Evolutionary conservation across 2,888 invertebrate species (phyloP), one percentile per base, ranked within the genome.

Genomic region (Corbicula japonica): DNA sequence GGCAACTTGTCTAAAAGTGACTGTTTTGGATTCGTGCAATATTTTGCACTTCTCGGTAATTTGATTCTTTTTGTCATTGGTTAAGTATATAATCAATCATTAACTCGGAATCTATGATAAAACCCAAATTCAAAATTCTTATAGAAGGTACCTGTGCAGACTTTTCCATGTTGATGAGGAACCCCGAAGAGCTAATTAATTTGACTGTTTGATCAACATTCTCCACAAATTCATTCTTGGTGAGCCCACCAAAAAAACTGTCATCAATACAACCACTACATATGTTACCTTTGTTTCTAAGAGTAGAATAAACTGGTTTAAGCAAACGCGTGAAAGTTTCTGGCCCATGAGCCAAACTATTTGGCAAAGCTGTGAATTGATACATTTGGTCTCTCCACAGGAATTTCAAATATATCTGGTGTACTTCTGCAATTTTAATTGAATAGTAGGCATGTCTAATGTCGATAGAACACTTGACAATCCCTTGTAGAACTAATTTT

Each of bases 261-360:
- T 86, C 86, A 73, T 86, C 83, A 34, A 85, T 85, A 56, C 76
- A 86, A 30, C 61, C 63, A 26, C 35, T 63, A 26, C 50, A 54
- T 12, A 70, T 56, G 23, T 71, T 61, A 2, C 82, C 82, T 8
- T 48, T 60, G 10, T 35, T 46, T 46, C 82, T 68, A 1, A 85
- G 61, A 21, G 56, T 52, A n/a, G 83, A 63, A 35, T 71, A 76
- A 18, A 85, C 73, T 18, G 83, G 84, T 50, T 84, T 84, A 21
- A 86, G 12, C 2, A 86, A 12, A 46, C 78, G 79, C n/a, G 83
- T 85, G 41, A 81, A 86, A 34, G 66, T n/a, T 58, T 71, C 60
- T 34, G 82, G 85, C 10, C 75, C 76, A 26, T 21, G 60, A 15
- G 71, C 46, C 3, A 78, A 26, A 12, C 85, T 84, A 76, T 78